These are phyloP conservation scores for Heteromyza rotundicornis DNA, from an alignment of 2,888 invertebrate species.

Conservation along the genomic window DNA sequence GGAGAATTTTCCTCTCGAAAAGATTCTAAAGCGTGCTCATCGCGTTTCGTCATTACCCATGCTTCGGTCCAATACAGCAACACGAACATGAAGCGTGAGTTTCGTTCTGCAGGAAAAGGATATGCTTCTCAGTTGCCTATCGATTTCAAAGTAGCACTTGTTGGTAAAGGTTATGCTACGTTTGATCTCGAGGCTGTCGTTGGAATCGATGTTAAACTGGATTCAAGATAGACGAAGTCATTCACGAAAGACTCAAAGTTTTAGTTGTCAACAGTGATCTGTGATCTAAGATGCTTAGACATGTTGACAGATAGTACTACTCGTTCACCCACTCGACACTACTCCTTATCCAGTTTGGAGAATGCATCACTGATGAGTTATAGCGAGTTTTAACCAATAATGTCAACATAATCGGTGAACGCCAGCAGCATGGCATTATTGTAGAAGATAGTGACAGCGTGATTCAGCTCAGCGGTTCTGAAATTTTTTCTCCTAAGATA, in stretches of 20 bases:
- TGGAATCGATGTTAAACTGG: too few species aligned
- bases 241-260: not conserved
- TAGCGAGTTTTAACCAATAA: too few species aligned
- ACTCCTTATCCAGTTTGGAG: too few species aligned
- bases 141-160: not conserved
- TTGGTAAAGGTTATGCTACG: not conserved
- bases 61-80: not conserved
- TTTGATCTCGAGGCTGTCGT: not conserved
- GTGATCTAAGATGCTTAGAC: not conserved
- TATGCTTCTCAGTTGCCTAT: not conserved
- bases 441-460: not conserved
- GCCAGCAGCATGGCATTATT: not conserved
- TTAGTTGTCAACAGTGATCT: not conserved
- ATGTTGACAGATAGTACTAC: not conserved
- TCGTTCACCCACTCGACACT: not conserved
- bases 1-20: not conserved
- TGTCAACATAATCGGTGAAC: too few species aligned
- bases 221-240: too few species aligned
- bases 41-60: not conserved
- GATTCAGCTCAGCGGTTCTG: not conserved
- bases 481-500: too few species aligned
- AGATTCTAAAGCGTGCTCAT: not conserved
- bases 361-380: too few species aligned
- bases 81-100: not conserved
- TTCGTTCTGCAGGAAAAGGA: not conserved